phyloP scores from a whole-genome alignment of 2,797 vertebrate species.

The Rhincodon typus region DNA sequence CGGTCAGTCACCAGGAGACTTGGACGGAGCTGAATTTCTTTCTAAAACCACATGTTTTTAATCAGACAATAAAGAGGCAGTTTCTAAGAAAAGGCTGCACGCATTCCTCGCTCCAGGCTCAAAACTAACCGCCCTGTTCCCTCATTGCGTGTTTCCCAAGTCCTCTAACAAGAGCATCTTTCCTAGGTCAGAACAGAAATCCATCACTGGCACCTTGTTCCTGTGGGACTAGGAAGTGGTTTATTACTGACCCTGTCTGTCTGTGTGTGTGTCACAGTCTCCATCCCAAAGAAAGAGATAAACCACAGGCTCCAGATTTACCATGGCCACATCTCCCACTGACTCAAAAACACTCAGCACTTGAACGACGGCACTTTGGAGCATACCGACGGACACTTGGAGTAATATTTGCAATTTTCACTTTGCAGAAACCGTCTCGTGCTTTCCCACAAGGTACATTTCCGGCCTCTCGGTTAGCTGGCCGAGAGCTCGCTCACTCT shows the following conservation, averaged over 20 bases:
- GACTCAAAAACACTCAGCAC: too few species aligned
- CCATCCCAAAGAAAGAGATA: background rate
- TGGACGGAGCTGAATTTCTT: background rate
- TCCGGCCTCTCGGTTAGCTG: too few species aligned
- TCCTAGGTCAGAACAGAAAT: too few species aligned
- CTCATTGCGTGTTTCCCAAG: too few species aligned
- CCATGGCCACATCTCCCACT: too few species aligned
- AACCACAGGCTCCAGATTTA: too few species aligned
- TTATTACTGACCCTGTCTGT: background rate
- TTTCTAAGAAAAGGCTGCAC: background rate
- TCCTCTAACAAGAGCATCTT: background rate
- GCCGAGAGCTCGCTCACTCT: too few species aligned
- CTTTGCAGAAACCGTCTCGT: too few species aligned
- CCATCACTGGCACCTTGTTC: background rate
- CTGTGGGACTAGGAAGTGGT: background rate
- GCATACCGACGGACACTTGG: too few species aligned
- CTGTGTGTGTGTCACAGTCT: background rate
- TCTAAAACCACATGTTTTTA: background rate
- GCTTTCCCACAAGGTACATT: too few species aligned
- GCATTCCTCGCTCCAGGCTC: background rate
- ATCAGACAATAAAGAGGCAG: background rate
- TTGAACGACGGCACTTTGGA: too few species aligned
- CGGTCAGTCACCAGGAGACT: background rate
- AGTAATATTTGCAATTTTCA: too few species aligned
- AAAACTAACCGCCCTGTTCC: background rate